Conservation (phyloP, 2,113 vertebrate species). For the Capreolus pygargus region DNA sequence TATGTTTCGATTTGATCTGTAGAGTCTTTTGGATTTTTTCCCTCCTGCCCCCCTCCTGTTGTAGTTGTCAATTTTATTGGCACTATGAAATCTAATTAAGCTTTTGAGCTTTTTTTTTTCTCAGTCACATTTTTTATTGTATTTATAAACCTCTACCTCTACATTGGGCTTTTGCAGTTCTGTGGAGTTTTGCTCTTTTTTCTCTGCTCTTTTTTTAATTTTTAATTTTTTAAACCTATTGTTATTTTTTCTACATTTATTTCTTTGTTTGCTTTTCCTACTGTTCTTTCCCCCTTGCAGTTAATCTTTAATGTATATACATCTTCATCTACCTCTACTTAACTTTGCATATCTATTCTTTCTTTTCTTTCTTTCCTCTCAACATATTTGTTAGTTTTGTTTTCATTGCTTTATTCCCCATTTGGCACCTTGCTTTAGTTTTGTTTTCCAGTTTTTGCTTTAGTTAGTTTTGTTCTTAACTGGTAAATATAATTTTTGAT, state of each 20-base stretch:
- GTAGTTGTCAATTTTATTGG: background rate
- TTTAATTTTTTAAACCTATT: background rate
- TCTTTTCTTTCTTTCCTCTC: background rate
- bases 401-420: background rate
- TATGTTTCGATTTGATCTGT: background rate
- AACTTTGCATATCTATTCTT: background rate
- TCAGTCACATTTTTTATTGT: background rate
- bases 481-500: background rate
- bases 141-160: background rate
- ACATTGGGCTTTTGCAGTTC: background rate
- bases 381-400: background rate
- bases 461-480: background rate
- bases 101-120: background rate
- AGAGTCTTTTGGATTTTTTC: background rate
- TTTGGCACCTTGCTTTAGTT: background rate
- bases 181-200: background rate
- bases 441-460: background rate
- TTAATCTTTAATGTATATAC: background rate
- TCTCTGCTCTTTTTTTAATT: background rate
- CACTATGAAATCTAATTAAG: background rate
- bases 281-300: background rate
- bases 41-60: accelerated
- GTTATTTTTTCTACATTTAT: background rate
- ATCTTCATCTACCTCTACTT: background rate
- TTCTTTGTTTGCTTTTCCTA: background rate